These are phyloP conservation scores for Ctenochaetus hawaiiensis DNA, from an alignment of 2,797 vertebrate species.

Conservation along the genomic window DNA sequence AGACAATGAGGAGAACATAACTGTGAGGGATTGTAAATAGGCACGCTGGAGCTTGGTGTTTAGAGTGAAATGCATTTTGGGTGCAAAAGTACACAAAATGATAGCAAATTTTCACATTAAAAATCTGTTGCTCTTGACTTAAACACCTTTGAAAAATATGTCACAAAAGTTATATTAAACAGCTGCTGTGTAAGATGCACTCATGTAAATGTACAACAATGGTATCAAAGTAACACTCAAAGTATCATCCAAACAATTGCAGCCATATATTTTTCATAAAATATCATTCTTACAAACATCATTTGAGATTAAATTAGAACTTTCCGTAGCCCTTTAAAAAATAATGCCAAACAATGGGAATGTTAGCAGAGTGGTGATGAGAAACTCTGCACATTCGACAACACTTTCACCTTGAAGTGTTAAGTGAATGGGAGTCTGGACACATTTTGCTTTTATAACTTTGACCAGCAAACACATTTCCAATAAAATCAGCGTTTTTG, in stretches of 20 bases:
- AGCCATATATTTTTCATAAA: conserved; percentile 38
- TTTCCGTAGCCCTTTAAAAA: conserved; percentile 43
- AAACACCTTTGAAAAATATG: conserved; percentile 30
- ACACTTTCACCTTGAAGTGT: conserved; percentile 79
- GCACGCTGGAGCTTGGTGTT: conserved; percentile 1
- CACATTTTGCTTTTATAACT: conserved; percentile 62
- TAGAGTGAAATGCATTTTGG: conserved; percentile 23
- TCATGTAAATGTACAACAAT: conserved; percentile 30
- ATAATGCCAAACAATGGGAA: conserved; percentile 89
- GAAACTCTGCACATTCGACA: conserved; percentile 87
- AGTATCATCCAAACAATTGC: conserved; percentile 45
- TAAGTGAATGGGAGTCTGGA: conserved; percentile 73
- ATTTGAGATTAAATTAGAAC: conserved; percentile 15
- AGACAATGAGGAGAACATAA: conserved; percentile 40
- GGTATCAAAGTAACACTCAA: conserved; percentile 49
- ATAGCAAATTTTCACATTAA: conserved; percentile 15
- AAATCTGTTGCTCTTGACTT: conserved; percentile 20
- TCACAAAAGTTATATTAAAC: conserved; percentile 23
- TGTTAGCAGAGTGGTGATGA: conserved; percentile 85
- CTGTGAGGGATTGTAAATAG: conserved; percentile 1
- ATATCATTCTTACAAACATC: conserved; percentile 11
- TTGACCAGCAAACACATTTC: conserved; percentile 79
- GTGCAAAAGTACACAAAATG: conserved; percentile 5
- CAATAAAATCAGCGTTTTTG: conserved; percentile 61
- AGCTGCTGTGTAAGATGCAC: conserved; percentile 32